phyloP scores from a whole-genome alignment of 2,113 vertebrate genomes.

The Etheostoma spectabile region DNA sequence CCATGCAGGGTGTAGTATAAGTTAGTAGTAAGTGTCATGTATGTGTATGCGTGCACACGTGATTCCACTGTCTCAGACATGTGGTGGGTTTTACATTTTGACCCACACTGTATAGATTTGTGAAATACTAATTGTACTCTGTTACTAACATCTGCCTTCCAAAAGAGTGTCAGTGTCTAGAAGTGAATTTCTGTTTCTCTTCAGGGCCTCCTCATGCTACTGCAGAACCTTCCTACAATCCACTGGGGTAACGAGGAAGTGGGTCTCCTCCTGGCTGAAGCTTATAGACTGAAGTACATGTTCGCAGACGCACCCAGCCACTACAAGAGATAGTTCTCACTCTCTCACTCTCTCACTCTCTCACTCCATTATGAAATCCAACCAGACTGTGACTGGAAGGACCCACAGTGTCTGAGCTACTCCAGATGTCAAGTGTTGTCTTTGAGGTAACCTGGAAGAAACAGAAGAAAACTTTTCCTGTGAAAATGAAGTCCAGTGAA shows the following conservation, averaged over 20 bases:
- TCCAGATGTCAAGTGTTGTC: not conserved
- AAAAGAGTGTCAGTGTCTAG: not conserved
- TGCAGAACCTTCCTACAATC: conserved; percentile 98
- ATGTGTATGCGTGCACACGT: not conserved
- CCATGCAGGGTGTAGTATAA: not conserved
- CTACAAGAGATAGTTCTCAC: conserved; percentile 91
- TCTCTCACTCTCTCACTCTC: too few species aligned
- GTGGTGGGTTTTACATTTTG: not conserved
- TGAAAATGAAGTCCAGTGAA: conserved; percentile 38
- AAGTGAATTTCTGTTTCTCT: conserved; percentile 50
- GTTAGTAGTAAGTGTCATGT: not conserved
- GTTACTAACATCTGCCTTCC: not conserved
- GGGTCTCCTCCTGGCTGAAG: conserved; percentile 95
- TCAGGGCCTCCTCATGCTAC: conserved; percentile 96
- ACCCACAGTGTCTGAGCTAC: not conserved
- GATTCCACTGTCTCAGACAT: not conserved
- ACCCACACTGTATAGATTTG: not conserved
- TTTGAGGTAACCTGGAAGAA: conserved; percentile 16
- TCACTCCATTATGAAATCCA: not conserved
- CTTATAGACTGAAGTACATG: conserved; percentile 99
- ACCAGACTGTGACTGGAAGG: conserved; percentile 17
- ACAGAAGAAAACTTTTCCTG: conserved; percentile 19
- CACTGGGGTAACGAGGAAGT: conserved; percentile 99
- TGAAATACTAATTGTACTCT: not conserved
- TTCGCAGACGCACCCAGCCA: conserved; percentile 98